Conservation (phyloP, 2,113 vertebrate genomes). For the Oncorhynchus mykiss region DNA sequence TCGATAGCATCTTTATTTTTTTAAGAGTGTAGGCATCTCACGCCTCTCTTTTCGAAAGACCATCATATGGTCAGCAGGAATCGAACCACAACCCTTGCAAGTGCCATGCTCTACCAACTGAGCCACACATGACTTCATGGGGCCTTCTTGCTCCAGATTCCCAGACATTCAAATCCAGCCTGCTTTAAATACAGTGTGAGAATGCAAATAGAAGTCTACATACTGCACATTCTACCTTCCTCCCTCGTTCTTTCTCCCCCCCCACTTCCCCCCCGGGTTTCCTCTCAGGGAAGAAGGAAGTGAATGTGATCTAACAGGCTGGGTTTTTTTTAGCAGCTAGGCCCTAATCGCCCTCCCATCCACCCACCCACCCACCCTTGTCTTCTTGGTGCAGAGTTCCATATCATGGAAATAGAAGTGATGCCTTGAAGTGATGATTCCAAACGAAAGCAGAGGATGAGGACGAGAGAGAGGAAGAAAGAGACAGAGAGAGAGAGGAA, state of each 20-base stretch:
- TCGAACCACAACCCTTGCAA: too few species aligned
- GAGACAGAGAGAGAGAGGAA: not conserved
- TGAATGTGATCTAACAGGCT: conserved; percentile 9
- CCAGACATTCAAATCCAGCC: conserved; percentile 46
- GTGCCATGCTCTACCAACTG: too few species aligned
- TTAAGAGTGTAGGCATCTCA: too few species aligned
- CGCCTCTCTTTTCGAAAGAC: too few species aligned
- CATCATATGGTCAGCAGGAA: too few species aligned
- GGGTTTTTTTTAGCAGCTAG: conserved; percentile 31
- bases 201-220: conserved; percentile 36
- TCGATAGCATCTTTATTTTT: too few species aligned
- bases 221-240: not conserved
- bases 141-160: not conserved
- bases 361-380: not conserved
- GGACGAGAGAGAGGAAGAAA: not conserved
- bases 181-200: conserved; percentile 37
- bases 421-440: not conserved
- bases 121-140: too few species aligned
- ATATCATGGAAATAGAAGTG: not conserved
- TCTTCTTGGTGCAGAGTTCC: not conserved
- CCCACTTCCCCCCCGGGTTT: rapidly evolving
- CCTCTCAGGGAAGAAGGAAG: conserved; percentile 19
- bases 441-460: not conserved
- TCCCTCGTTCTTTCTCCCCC: not conserved
- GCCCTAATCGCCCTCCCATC: conserved; percentile 16